Conservation (phyloP, 2,888 invertebrate genomes). For the Acrobasis repandana region DNA sequence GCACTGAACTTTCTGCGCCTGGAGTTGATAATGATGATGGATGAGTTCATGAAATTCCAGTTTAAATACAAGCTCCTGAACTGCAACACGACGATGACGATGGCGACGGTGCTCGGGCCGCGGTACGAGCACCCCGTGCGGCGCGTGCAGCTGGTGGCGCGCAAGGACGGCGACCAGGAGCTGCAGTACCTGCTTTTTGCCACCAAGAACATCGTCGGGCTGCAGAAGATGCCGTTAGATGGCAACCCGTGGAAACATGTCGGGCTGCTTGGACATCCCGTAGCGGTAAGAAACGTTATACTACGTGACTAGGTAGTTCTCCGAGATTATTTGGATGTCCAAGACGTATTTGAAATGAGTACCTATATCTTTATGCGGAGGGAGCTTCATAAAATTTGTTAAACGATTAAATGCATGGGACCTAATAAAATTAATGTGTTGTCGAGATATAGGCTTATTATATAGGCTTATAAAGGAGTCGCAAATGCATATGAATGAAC, state of each 20-base stretch:
- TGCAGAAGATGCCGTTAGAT: constrained; percentile 87
- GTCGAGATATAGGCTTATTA: too few species aligned
- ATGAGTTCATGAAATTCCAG: constrained; percentile 70
- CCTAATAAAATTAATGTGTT: too few species aligned
- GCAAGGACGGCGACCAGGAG: constrained; percentile 41
- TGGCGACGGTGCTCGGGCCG: constrained; percentile 87
- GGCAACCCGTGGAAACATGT: constrained; percentile 88
- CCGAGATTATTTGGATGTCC: too few species aligned
- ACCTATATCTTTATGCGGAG: too few species aligned
- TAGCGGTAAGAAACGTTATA: constrained; percentile 77
- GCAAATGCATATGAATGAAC: too few species aligned
- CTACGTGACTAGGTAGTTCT: too few species aligned
- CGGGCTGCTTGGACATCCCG: constrained; percentile 85
- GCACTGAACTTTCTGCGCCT: too few species aligned
- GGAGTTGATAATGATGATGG: too few species aligned
- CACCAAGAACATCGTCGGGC: constrained; percentile 85
- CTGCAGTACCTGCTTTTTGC: constrained; percentile 83
- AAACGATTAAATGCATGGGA: too few species aligned
- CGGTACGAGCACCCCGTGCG: constrained; percentile 84
- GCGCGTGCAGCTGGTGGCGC: constrained; percentile 63
- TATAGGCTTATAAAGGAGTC: too few species aligned
- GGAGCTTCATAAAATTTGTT: too few species aligned
- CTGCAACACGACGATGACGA: constrained; percentile 84
- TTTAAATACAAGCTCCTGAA: constrained; percentile 87
- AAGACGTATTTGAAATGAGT: too few species aligned